These are phyloP conservation scores for Tragulus kanchil DNA, from an alignment of 2,113 vertebrate genomes.

Conservation along the genomic window DNA sequence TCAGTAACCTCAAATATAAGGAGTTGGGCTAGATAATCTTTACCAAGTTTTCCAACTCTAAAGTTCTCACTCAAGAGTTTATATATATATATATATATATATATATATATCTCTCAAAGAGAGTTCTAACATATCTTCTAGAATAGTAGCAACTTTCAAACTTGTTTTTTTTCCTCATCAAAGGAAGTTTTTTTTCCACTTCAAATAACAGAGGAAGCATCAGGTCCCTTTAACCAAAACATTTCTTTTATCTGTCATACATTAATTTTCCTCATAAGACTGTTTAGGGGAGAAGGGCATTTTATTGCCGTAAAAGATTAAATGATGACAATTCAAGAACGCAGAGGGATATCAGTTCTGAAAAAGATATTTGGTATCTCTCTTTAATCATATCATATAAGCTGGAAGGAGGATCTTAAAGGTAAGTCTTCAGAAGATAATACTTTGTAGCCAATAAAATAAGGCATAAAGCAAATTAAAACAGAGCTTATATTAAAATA, in stretches of 20 bases:
- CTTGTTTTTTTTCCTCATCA: neutral
- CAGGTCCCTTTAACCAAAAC: slow-evolving; percentile 24
- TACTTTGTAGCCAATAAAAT: neutral
- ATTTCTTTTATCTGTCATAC: neutral
- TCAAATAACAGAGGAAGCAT: slow-evolving; percentile 30
- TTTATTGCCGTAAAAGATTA: neutral
- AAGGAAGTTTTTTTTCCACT: neutral
- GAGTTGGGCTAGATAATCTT: neutral
- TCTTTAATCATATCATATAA: neutral
- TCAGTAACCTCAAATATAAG: neutral
- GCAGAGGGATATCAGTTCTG: neutral
- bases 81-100: no score
- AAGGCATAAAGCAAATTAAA: neutral
- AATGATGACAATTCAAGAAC: neutral
- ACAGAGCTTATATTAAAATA: slow-evolving; percentile 15
- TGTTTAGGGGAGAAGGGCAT: neutral
- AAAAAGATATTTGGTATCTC: neutral
- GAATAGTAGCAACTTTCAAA: slow-evolving; percentile 14
- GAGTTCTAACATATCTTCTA: neutral
- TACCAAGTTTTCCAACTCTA: neutral
- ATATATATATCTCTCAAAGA: no score
- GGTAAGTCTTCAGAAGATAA: slow-evolving; percentile 5
- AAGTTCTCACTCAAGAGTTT: neutral
- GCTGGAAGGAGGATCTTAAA: neutral
- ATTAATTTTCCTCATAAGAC: neutral